These are phyloP conservation scores for Cichladusa arquata DNA, from an alignment of 2,113 vertebrate species.

Conservation along the genomic window DNA sequence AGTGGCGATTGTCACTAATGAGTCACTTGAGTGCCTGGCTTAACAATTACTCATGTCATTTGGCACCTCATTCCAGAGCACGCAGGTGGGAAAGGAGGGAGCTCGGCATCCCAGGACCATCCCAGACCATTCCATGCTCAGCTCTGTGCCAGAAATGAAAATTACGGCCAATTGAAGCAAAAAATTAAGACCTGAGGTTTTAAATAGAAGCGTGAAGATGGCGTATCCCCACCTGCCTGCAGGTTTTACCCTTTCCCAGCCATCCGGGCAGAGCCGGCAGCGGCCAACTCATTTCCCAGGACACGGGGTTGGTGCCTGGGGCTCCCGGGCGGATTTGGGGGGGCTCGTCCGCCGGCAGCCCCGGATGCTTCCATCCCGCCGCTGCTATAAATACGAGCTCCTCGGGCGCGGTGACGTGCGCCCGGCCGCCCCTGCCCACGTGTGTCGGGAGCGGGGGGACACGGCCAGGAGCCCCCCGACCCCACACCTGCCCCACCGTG, in stretches of 20 bases:
- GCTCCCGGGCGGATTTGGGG: not conserved
- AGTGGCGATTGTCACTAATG: conserved; percentile 5
- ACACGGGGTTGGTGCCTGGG: fast-evolving
- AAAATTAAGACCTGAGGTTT: not conserved
- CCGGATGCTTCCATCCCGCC: not conserved
- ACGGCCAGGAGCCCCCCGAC: not conserved
- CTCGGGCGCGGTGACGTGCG: not conserved
- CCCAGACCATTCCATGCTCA: not conserved
- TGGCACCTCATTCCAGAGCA: not conserved
- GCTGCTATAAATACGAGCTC: not conserved
- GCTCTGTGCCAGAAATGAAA: not conserved
- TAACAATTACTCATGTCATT: not conserved
- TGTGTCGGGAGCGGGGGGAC: not conserved
- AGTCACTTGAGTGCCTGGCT: not conserved
- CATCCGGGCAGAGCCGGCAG: not conserved
- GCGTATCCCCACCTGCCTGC: not conserved
- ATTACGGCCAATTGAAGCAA: not conserved
- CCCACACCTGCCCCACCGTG: not conserved
- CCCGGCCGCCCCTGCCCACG: not conserved
- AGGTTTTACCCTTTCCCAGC: not conserved
- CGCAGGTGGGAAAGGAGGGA: not conserved
- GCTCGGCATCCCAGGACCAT: not conserved
- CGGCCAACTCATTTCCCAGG: not conserved
- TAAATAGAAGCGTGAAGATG: not conserved
- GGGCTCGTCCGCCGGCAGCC: not conserved